These are phyloP conservation scores for Pogonomyrmex barbatus DNA, from an alignment of 1,140 invertebrate genomes.

Conservation along the genomic window DNA sequence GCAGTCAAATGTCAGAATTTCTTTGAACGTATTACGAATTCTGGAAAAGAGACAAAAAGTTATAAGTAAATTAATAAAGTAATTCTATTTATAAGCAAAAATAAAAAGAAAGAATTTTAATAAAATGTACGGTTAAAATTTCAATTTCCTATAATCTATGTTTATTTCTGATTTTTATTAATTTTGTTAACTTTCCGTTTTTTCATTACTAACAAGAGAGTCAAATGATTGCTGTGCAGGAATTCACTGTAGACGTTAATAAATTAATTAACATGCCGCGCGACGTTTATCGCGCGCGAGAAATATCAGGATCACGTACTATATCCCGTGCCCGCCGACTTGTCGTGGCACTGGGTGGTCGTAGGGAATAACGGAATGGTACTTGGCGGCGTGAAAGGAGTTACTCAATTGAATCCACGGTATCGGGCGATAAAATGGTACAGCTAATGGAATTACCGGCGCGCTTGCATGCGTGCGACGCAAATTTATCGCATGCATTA, in stretches of 20 bases:
- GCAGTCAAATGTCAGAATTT: background rate
- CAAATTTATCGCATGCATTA: conserved; percentile 74
- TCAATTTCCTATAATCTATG: background rate
- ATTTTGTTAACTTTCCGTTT: background rate
- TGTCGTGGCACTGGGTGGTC: conserved; percentile 19
- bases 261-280: conserved; percentile 36
- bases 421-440: conserved; percentile 69
- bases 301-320: conserved; percentile 56
- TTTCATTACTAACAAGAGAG: background rate
- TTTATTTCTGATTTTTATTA: background rate
- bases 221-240: background rate
- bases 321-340: conserved; percentile 8
- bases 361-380: conserved; percentile 48
- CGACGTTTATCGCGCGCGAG: conserved; percentile 49
- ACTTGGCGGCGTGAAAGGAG: conserved; percentile 52
- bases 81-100: background rate
- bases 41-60: background rate
- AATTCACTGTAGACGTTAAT: conserved; percentile 28
- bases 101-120: background rate
- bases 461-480: conserved; percentile 73
- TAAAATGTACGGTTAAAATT: background rate
- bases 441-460: conserved; percentile 73
- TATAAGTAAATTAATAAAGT: no score
- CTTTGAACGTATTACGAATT: background rate
- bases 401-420: conserved; percentile 63